Base-by-base conservation (phyloP, 37 sponge, comb jelly and placozoan species). In the Eunapius fragilis region DNA sequence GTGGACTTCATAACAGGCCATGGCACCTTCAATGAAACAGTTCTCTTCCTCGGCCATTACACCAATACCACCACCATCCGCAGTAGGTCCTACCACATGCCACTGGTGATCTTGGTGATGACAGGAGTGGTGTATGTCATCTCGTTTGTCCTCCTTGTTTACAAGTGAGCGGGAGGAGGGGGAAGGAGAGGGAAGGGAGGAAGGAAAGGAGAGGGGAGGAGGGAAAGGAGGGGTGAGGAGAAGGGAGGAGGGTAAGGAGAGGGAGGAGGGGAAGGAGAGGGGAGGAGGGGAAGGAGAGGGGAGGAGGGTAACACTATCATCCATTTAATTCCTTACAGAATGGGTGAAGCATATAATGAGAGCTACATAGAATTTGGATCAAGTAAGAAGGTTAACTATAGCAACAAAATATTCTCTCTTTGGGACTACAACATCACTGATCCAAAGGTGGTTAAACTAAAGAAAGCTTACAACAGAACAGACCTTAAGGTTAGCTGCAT, bases 351-450 rank as follows among this genome's bases (percentile, higher is more conserved):
- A 5, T 95, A 90, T 76, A 87, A 87, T 50, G 93, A 92, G 82
- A 85, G 80, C 75, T 88, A 95, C 76, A 45, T 80, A 17, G 49
- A 80, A 26, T 76, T 92, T 31, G 71, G 82, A 12, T 26, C 70
- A 9, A 87, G 75, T 0, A 68, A 77, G 9, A 79, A 32, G n/a
- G 67, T 88, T 4, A 86, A 92, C 50, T 95, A 79, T 81, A 89
- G 91, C 41, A 97, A 96, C 81, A 89, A 90, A 74, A 27, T 96
- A 0, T 97, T 97, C 87, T 79, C 88, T 68, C 94, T 92, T 1
- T 97, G 98, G 98, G 98, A 97, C 72, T 97, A 81, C 83, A 89
- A 87, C 76, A 91, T 97, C 49, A 90, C 96, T 33, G 87, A 93
- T 68, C 70, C 71, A 5, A 80, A 86, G 17, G 86, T 94, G 26